These are phyloP conservation scores for Diorhabda carinulata DNA, from an alignment of 1,140 invertebrate species.

Conservation along the genomic window DNA sequence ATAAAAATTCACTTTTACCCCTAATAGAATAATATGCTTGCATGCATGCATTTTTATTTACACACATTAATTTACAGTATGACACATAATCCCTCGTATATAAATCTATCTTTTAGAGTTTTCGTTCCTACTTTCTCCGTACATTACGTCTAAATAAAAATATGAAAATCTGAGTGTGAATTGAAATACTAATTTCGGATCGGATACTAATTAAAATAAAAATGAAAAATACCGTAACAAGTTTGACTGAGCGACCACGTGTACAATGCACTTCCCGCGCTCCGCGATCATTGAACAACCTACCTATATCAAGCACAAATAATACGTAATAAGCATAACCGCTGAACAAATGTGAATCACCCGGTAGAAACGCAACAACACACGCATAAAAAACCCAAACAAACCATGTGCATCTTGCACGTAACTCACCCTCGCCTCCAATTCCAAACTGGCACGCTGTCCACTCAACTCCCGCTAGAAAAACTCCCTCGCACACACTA, in stretches of 20 bases:
- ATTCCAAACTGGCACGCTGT: constrained; percentile 16
- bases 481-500: constrained; percentile 23
- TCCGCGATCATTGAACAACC: background rate
- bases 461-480: constrained; percentile 22
- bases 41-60: too few relatives aligned
- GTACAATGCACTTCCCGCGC: background rate
- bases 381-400: constrained; percentile 16
- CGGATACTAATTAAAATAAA: too few relatives aligned
- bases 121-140: too few relatives aligned
- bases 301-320: background rate
- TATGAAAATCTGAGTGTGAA: too few relatives aligned
- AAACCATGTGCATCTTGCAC: constrained; percentile 19
- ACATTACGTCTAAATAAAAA: too few relatives aligned
- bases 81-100: too few relatives aligned
- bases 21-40: too few relatives aligned
- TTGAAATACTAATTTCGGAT: too few relatives aligned
- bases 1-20: too few relatives aligned
- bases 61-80: too few relatives aligned
- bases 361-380: constrained; percentile 16
- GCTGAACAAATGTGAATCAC: constrained; percentile 5
- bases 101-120: too few relatives aligned
- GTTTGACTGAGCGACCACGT: background rate
- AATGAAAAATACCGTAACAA: too few relatives aligned
- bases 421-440: constrained; percentile 9
- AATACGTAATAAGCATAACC: background rate